A percentile compares a stretch with the other conserved stretches of the same genome.
phyloP scores from a whole-genome alignment of 2,888 invertebrate species.

The Philonicus albiceps region DNA sequence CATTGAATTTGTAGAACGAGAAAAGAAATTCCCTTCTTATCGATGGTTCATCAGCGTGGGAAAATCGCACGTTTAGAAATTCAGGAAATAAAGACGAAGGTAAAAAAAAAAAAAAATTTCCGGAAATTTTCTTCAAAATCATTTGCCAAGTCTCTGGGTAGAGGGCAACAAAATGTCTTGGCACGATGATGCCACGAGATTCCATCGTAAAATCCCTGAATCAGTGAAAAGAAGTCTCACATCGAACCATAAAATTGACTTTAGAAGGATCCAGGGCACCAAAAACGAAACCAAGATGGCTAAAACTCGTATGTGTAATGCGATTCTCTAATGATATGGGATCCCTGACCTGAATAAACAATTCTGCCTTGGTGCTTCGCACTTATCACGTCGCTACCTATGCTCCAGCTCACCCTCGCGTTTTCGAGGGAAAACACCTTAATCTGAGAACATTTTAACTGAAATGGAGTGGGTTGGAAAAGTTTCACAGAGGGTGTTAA shows the following conservation, averaged over 20 bases:
- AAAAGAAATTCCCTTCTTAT: not conserved
- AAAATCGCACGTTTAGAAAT: not conserved
- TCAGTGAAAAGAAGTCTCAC: conserved; percentile 31
- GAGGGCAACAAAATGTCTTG: conserved; percentile 40
- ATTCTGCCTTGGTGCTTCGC: not conserved
- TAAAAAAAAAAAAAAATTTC: not conserved
- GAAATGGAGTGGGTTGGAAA: not conserved
- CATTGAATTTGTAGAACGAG: not conserved
- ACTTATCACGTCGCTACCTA: not conserved
- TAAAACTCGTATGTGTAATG: conserved; percentile 35
- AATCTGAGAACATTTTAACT: not conserved
- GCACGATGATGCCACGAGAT: conserved; percentile 4
- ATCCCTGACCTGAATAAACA: conserved; percentile 48
- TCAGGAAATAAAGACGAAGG: not conserved
- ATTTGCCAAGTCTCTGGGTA: conserved; percentile 26
- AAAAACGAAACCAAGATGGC: not conserved
- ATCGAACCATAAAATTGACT: conserved; percentile 35
- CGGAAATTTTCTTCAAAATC: conserved; percentile 37
- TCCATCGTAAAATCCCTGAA: conserved; percentile 16
- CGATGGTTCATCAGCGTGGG: not conserved
- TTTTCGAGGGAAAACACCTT: not conserved
- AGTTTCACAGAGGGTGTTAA: not conserved
- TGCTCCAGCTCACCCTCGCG: not conserved
- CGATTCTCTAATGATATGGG: conserved; percentile 46
- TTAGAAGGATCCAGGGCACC: not conserved